These are phyloP conservation scores for Piscicola geometra DNA, from an alignment of 2,888 invertebrate species.

Conservation along the genomic window DNA sequence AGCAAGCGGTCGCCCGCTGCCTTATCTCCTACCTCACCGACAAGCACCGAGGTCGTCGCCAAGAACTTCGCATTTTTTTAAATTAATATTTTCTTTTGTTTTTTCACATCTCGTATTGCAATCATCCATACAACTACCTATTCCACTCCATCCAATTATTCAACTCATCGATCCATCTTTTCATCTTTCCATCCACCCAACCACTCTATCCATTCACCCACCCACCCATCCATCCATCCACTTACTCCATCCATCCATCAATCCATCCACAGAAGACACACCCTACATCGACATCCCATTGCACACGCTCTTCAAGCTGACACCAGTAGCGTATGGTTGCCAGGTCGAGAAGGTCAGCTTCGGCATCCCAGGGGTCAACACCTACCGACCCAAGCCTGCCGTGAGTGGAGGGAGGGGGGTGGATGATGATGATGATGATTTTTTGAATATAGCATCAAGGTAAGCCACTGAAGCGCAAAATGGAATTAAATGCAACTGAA, in stretches of 20 bases:
- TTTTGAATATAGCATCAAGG: too few relatives aligned
- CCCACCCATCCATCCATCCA: too few relatives aligned
- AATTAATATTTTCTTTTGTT: neutral
- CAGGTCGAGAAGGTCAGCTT: conserved; percentile 78
- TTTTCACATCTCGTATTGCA: neutral
- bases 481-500: too few relatives aligned
- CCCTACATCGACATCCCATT: conserved; percentile 59
- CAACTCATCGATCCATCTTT: too few relatives aligned
- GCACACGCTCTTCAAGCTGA: conserved; percentile 83
- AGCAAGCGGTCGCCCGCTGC: conserved; percentile 81
- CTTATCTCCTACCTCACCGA: conserved; percentile 86
- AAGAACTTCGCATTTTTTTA: neutral
- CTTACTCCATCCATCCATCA: too few relatives aligned
- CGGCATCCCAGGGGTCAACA: conserved; percentile 84
- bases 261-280: conserved; percentile 47
- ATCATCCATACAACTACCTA: neutral
- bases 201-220: too few relatives aligned
- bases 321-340: conserved; percentile 82
- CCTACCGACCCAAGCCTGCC: conserved; percentile 60
- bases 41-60: conserved; percentile 17
- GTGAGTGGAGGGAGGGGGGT: too few relatives aligned
- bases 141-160: too few relatives aligned
- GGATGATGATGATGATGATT: too few relatives aligned
- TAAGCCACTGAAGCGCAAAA: too few relatives aligned
- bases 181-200: too few relatives aligned